phyloP scores from a whole-genome alignment of 1,140 invertebrate genomes.

The Diorhabda sublineata region DNA sequence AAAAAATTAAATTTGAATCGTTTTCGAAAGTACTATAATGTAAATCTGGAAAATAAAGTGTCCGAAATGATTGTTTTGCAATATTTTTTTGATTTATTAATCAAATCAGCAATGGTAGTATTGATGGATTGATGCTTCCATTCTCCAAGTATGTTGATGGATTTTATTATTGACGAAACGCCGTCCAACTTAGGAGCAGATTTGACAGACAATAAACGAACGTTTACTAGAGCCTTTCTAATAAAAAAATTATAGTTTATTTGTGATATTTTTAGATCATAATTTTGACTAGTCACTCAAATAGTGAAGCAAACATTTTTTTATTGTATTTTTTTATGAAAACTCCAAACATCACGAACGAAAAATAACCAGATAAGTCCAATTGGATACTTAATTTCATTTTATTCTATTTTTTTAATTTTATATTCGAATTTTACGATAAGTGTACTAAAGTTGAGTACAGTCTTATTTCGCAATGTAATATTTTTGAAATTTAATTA shows the following conservation, averaged over 20 bases:
- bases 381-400: background rate
- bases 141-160: background rate
- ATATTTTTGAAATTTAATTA: background rate
- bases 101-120: no score
- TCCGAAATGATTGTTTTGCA: no score
- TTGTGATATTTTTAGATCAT: conserved; percentile 20
- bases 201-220: background rate
- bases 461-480: background rate
- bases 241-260: conserved; percentile 9
- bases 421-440: background rate
- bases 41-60: no score
- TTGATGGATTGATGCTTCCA: background rate
- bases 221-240: background rate
- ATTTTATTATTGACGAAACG: background rate
- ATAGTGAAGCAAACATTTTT: conserved; percentile 4
- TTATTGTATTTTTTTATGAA: background rate
- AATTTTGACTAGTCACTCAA: conserved; percentile 16
- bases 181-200: no score
- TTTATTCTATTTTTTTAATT: background rate
- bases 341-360: background rate
- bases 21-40: no score
- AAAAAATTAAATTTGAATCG: no score
- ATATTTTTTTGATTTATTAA: no score
- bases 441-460: background rate
- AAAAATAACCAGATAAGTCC: background rate